These are phyloP conservation scores for Lydus trimaculatus DNA, from an alignment of 2,888 invertebrate genomes.

Conservation along the genomic window DNA sequence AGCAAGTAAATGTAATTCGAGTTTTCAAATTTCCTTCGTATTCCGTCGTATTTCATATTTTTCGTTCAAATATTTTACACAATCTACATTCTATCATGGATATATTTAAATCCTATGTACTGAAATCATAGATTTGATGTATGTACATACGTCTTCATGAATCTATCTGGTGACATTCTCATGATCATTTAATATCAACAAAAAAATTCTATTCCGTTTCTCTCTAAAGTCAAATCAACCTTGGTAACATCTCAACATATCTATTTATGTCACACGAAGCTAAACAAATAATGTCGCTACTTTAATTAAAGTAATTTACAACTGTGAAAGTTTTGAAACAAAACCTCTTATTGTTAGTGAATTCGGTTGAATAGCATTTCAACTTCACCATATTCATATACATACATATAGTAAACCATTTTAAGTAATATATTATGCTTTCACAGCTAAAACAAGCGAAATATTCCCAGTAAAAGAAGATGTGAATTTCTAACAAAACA, in stretches of 20 bases:
- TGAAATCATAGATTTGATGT: constrained; percentile 21
- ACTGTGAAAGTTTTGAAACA: constrained; percentile 1
- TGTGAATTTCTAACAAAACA: neutral
- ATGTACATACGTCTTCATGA: neutral
- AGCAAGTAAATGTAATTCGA: constrained; percentile 23
- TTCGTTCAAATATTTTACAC: constrained; percentile 30
- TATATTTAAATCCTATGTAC: constrained; percentile 31
- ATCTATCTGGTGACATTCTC: neutral
- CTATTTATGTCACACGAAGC: neutral
- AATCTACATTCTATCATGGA: constrained; percentile 26
- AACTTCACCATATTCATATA: constrained; percentile 5
- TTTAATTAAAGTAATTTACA: constrained; percentile 9
- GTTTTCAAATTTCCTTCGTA: constrained; percentile 27
- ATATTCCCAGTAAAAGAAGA: neutral
- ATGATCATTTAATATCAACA: neutral
- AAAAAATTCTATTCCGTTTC: neutral
- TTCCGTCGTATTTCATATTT: constrained; percentile 28
- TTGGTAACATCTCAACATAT: neutral
- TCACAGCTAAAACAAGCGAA: neutral
- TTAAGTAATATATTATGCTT: neutral
- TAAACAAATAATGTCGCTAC: neutral
- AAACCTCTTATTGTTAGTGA: neutral
- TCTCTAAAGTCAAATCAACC: neutral
- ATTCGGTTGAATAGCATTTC: constrained; percentile 1
- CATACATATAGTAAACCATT: neutral